Percentiles rank a stretch among this genome's conserved stretches.
These are phyloP conservation scores for Pemphigus obesinymphae DNA, from an alignment of 1,140 invertebrate genomes.

Conservation along the genomic window DNA sequence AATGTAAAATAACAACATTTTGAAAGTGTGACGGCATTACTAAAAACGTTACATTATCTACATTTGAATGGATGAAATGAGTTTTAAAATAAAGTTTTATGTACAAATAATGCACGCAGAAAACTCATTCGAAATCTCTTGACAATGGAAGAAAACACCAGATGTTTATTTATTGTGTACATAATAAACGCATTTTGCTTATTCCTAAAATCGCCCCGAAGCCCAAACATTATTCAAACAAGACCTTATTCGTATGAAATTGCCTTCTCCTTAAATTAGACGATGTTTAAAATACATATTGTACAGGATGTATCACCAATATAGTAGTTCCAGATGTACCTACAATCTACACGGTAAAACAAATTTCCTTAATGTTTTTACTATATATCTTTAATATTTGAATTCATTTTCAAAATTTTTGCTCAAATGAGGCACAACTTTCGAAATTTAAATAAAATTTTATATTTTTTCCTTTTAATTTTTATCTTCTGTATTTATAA, in stretches of 20 bases:
- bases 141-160: neutral
- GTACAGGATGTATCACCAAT: too few relatives aligned
- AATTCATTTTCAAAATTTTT: too few relatives aligned
- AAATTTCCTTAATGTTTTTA: too few relatives aligned
- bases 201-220: neutral
- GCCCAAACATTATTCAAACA: neutral
- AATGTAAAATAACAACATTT: neutral
- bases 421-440: too few relatives aligned
- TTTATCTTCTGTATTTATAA: too few relatives aligned
- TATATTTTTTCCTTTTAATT: too few relatives aligned
- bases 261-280: neutral
- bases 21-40: neutral
- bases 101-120: neutral
- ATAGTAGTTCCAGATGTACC: too few relatives aligned
- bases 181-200: constrained; percentile 3
- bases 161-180: neutral
- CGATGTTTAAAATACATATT: too few relatives aligned
- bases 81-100: neutral
- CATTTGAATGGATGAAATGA: neutral
- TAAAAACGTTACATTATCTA: neutral
- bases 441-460: too few relatives aligned
- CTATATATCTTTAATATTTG: too few relatives aligned
- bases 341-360: too few relatives aligned
- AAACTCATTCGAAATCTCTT: neutral
- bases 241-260: neutral